Base-by-base conservation (phyloP, 2,113 vertebrate species). In the Neopipo cinnamomea region DNA sequence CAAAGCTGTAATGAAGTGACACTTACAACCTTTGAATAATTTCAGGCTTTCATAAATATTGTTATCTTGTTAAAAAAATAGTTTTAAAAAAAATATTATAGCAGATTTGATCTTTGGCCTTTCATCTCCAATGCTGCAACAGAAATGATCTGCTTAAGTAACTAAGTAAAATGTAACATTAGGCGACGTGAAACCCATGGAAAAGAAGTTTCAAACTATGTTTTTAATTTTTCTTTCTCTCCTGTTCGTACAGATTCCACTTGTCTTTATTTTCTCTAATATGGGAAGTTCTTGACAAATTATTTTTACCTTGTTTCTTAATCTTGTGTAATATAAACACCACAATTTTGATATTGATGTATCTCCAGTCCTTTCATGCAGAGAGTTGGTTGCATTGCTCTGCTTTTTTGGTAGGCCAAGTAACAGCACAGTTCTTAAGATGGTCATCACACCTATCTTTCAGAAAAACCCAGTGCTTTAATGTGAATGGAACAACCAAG, bases 381-480 rank as follows among this genome's bases (percentile, higher is more conserved):
- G 23, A 73, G 14, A 21, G 8, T 33, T 37, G 21, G 20, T 23
- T 76, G 18, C 53, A 27, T 33, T 55, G 15, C 30, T 59, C 17
- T 72, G 22, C 17, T 55, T 8, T 42, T 73, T 28, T 18, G 12
- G 27, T 22, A 39, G 22, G 13, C 10, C 66, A 83, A 31, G 15
- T 13, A 70, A 47, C 12, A 65, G 33, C 2, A 2, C 31, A 78
- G 5, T 31, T 74, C 68, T 37, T 37, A 52, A 5, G 44, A 35
- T 3, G 1, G 2, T 20, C n/a, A 37, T 28, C 35, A 44, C 1
- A 4, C 0, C 55, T 37, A 39, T 1, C 37, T 67, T 87, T 49
- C 27, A 63, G 70, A 86, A 61, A 41, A 12, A 3, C 18, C 13
- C 24, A 24, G 5, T 5, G 20, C 28, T 66, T 67, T 53, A 53